Evolutionary conservation across 2,888 invertebrate genomes (phyloP).

Genomic region (Dyspetes luteomarginatus): DNA sequence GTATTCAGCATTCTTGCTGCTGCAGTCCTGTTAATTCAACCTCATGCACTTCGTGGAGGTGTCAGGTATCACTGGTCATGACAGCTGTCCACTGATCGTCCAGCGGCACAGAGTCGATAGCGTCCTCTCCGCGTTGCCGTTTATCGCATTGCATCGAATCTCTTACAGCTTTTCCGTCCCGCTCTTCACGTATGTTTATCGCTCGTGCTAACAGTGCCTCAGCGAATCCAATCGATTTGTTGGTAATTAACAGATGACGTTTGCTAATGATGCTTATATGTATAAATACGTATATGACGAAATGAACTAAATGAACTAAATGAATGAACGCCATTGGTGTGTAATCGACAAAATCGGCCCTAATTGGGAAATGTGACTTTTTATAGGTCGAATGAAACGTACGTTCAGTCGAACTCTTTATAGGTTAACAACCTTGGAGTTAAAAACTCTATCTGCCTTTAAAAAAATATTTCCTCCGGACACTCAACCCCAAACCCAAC

Average conservation of each 20-base stretch:
- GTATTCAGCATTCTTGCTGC: constrained; percentile 17
- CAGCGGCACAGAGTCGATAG: constrained; percentile 19
- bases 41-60: constrained; percentile 26
- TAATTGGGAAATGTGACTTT: too few relatives aligned
- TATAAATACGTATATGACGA: too few relatives aligned
- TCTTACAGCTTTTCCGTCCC: not conserved
- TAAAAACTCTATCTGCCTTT: too few relatives aligned
- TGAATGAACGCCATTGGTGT: too few relatives aligned
- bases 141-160: constrained; percentile 38
- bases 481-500: too few relatives aligned
- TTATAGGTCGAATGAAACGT: too few relatives aligned
- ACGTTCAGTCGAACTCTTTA: too few relatives aligned
- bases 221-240: constrained; percentile 17
- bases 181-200: not conserved
- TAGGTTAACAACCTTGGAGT: too few relatives aligned
- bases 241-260: constrained; percentile 25
- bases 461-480: too few relatives aligned
- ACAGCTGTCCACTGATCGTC: constrained; percentile 53
- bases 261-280: not conserved
- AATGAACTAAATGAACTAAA: too few relatives aligned
- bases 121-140: constrained; percentile 4
- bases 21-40: constrained; percentile 42
- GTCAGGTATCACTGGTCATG: constrained; percentile 43
- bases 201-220: not conserved
- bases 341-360: too few relatives aligned